Conservation (phyloP, 1,140 invertebrate genomes). For the Piezodorus guildinii region DNA sequence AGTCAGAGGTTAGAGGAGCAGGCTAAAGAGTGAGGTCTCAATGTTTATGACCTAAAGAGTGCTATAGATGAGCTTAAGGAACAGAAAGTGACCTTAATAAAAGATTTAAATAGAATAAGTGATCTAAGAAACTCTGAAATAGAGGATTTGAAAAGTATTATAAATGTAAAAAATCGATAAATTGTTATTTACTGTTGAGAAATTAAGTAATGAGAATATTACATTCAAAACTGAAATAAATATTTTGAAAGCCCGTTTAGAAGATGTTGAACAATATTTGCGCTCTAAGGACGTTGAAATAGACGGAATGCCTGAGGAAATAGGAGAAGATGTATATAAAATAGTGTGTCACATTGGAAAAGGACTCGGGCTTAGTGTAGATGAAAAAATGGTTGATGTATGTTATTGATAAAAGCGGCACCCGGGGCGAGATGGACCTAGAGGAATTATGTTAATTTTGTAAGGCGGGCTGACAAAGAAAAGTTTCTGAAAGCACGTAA, state of each 20-base stretch:
- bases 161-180: neutral
- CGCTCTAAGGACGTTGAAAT: neutral
- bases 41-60: no score
- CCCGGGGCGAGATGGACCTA: neutral
- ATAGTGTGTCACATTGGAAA: neutral
- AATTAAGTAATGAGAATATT: neutral
- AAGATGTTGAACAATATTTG: neutral
- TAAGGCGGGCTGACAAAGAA: neutral
- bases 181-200: neutral
- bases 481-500: neutral
- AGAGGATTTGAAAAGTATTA: neutral
- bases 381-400: no score
- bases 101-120: no score
- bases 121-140: no score
- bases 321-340: neutral
- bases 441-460: neutral
- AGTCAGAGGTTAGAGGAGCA: no score
- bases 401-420: neutral
- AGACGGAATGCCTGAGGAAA: neutral
- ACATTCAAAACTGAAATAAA: neutral
- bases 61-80: no score
- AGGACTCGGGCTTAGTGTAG: neutral
- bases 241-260: neutral
- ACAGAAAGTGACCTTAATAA: no score
- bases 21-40: no score